Conservation (phyloP, 2,113 vertebrate species). For the Gymnarchus niloticus region DNA sequence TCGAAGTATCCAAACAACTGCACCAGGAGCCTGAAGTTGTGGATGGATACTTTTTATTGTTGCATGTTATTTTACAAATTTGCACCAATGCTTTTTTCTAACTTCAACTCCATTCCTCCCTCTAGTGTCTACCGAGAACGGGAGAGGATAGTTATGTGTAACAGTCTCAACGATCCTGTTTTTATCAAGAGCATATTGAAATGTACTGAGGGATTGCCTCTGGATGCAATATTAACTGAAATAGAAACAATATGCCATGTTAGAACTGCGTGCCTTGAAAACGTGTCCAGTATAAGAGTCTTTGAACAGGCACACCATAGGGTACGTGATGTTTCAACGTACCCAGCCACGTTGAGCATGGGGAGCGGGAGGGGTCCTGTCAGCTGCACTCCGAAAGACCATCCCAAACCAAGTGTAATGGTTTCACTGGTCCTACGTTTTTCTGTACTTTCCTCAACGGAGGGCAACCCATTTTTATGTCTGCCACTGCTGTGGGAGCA, state of each 20-base stretch:
- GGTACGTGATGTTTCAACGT: neutral
- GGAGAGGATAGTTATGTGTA: neutral
- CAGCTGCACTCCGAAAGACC: constrained; percentile 24
- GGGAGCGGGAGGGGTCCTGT: neutral
- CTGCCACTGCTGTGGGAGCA: constrained; percentile 29
- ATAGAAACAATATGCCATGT: neutral
- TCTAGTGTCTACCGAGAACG: neutral
- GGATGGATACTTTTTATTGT: too few species aligned
- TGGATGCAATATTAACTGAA: neutral
- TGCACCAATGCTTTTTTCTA: too few species aligned
- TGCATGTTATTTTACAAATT: too few species aligned
- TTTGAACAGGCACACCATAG: neutral
- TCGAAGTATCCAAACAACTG: too few species aligned
- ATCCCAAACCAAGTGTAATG: neutral
- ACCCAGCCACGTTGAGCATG: neutral
- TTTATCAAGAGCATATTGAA: too few species aligned
- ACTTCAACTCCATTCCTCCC: neutral
- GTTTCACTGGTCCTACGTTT: neutral
- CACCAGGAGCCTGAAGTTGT: too few species aligned
- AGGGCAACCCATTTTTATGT: constrained; percentile 42
- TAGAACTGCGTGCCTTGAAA: neutral
- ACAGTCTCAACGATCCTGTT: neutral
- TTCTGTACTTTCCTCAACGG: constrained; percentile 30
- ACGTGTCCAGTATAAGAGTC: neutral
- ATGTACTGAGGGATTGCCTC: neutral